Percentiles rank a stretch among this genome's conserved stretches.
Conservation (phyloP, 1,140 invertebrate species). For the Dendrolimus kikuchii region DNA sequence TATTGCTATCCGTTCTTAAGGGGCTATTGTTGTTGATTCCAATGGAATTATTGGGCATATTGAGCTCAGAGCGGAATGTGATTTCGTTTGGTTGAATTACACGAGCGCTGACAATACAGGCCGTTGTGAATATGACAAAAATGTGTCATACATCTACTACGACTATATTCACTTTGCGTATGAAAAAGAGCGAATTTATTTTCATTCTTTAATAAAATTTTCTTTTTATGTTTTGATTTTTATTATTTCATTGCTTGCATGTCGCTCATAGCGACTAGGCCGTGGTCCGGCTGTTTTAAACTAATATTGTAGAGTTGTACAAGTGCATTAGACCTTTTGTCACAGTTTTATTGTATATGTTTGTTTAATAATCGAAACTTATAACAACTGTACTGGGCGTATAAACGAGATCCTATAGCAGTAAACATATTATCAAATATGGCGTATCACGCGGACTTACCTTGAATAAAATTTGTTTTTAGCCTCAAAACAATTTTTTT, state of each 20-base stretch:
- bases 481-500: too few relatives aligned
- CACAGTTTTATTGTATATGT: too few relatives aligned
- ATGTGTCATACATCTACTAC: constrained; percentile 11
- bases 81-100: constrained; percentile 28
- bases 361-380: too few relatives aligned
- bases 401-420: too few relatives aligned
- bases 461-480: too few relatives aligned
- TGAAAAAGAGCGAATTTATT: background rate
- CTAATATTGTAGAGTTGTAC: too few relatives aligned
- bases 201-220: background rate
- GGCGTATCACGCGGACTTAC: too few relatives aligned
- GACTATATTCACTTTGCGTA: background rate
- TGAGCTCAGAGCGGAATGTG: constrained; percentile 28
- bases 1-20: constrained; percentile 57
- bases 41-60: constrained; percentile 49
- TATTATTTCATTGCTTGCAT: background rate
- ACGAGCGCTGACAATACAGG: constrained; percentile 6
- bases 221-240: background rate
- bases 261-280: too few relatives aligned
- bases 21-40: constrained; percentile 46
- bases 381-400: too few relatives aligned
- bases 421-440: too few relatives aligned
- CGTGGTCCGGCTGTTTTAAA: too few relatives aligned
- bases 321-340: too few relatives aligned
- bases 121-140: constrained; percentile 11